These are phyloP conservation scores for Channa maculata DNA, from an alignment of 2,113 vertebrate species.

Conservation along the genomic window DNA sequence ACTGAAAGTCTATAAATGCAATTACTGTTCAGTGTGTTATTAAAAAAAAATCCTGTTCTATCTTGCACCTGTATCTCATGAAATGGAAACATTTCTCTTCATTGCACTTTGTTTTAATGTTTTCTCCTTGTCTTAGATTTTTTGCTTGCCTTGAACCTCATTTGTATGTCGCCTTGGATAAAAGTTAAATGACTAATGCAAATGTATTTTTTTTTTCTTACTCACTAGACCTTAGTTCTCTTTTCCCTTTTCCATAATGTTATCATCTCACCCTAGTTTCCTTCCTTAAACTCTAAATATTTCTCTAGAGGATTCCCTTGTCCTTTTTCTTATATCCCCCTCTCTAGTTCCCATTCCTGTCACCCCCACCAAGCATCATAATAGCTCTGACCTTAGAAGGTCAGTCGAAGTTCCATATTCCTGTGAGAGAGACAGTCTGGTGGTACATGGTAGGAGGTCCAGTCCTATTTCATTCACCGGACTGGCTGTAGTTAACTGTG, in stretches of 20 bases:
- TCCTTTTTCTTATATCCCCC: slow-evolving; percentile 46
- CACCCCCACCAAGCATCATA: slow-evolving; percentile 47
- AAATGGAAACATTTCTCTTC: too few species aligned
- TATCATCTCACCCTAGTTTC: slow-evolving; percentile 63
- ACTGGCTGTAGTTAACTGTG: slow-evolving; percentile 41
- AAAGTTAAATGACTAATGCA: too few species aligned
- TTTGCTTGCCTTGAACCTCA: too few species aligned
- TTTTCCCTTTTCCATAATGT: slow-evolving; percentile 35
- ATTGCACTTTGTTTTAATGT: too few species aligned
- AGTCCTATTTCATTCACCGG: slow-evolving; percentile 57
- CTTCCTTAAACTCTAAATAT: slow-evolving; percentile 66
- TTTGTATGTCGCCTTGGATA: too few species aligned
- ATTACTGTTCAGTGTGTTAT: slow-evolving; percentile 23
- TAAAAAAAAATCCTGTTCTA: too few species aligned
- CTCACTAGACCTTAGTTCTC: slow-evolving; percentile 8
- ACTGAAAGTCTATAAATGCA: slow-evolving; percentile 32
- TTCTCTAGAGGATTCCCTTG: slow-evolving; percentile 61
- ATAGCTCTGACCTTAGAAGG: slow-evolving; percentile 63
- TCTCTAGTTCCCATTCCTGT: slow-evolving; percentile 68
- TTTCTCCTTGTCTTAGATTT: too few species aligned
- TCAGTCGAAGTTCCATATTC: slow-evolving; percentile 52
- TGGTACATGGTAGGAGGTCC: slow-evolving; percentile 42
- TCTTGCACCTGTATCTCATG: too few species aligned
- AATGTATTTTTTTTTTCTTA: too few species aligned
- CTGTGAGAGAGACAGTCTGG: slow-evolving; percentile 42